phyloP scores from a whole-genome alignment of 2,113 vertebrate genomes.

The Leucopsar rothschildi region DNA sequence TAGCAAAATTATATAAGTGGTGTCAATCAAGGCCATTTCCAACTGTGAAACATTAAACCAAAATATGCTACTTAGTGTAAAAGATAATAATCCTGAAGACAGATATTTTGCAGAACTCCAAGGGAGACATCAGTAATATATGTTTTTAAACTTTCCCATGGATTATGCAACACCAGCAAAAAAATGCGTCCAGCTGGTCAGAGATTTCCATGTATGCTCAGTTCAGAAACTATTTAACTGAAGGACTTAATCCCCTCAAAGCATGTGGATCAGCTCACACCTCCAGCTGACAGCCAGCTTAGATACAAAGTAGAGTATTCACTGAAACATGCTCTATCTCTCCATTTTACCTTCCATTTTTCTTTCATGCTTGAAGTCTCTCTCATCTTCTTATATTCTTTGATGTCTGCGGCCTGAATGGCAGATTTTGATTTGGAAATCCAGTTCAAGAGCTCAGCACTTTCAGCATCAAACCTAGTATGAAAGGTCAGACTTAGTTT shows the following conservation, averaged over 20 bases:
- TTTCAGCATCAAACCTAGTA: slow-evolving; percentile 82
- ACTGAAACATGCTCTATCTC: background rate
- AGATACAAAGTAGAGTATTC: slow-evolving; percentile 38
- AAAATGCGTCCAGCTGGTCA: background rate
- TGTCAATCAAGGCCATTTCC: background rate
- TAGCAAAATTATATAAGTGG: background rate
- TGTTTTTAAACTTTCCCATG: background rate
- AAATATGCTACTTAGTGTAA: background rate
- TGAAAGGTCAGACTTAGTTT: slow-evolving; percentile 33
- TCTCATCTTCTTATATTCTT: slow-evolving; percentile 76
- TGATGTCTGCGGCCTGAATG: slow-evolving; percentile 75
- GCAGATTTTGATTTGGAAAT: slow-evolving; percentile 80
- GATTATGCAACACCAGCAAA: background rate
- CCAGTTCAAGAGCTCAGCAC: slow-evolving; percentile 80
- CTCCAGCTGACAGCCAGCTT: slow-evolving; percentile 19
- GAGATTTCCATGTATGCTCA: background rate
- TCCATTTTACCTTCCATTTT: slow-evolving; percentile 81
- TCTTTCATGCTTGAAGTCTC: slow-evolving; percentile 77
- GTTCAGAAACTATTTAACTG: background rate
- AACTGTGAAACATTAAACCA: background rate
- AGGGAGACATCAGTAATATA: background rate
- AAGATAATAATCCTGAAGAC: background rate
- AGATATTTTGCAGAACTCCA: background rate
- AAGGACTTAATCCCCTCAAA: slow-evolving; percentile 16
- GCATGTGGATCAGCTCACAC: background rate